Conservation (phyloP, 1,140 invertebrate genomes). For the Papilio glaucus region DNA sequence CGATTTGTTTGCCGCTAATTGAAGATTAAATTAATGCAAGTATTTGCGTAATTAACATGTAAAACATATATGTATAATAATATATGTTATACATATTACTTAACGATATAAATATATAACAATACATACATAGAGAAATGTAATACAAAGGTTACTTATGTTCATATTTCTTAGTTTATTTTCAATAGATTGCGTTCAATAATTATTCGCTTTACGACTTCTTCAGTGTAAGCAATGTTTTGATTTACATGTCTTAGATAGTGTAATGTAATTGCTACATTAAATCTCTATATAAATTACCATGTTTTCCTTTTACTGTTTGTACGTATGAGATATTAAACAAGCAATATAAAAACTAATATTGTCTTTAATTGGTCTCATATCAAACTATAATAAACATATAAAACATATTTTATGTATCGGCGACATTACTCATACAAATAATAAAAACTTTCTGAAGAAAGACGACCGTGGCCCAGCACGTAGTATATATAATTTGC, state of each 20-base stretch:
- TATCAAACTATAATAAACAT: constrained; percentile 14
- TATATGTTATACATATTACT: no score
- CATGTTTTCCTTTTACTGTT: neutral
- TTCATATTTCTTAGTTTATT: neutral
- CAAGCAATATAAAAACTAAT: constrained; percentile 15
- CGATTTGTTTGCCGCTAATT: constrained; percentile 7
- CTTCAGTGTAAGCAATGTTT: neutral
- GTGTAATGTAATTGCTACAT: neutral
- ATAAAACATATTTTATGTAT: neutral
- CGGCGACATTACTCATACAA: neutral
- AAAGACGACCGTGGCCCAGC: neutral
- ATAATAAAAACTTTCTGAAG: neutral
- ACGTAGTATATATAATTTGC: no score
- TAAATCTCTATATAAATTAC: constrained; percentile 18
- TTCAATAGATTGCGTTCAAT: constrained; percentile 4
- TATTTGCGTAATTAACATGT: constrained; percentile 22
- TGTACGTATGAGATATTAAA: constrained; percentile 3
- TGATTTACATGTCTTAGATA: constrained; percentile 1
- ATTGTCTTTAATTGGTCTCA: neutral
- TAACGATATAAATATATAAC: no score
- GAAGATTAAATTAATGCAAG: constrained; percentile 25
- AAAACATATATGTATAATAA: constrained; percentile 5
- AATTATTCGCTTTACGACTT: neutral
- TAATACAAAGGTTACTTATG: constrained; percentile 19
- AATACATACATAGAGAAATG: constrained; percentile 16